phyloP scores from a whole-genome alignment of 37 sponge, comb jelly and placozoan species.

The Hexactinellida sp. region DNA sequence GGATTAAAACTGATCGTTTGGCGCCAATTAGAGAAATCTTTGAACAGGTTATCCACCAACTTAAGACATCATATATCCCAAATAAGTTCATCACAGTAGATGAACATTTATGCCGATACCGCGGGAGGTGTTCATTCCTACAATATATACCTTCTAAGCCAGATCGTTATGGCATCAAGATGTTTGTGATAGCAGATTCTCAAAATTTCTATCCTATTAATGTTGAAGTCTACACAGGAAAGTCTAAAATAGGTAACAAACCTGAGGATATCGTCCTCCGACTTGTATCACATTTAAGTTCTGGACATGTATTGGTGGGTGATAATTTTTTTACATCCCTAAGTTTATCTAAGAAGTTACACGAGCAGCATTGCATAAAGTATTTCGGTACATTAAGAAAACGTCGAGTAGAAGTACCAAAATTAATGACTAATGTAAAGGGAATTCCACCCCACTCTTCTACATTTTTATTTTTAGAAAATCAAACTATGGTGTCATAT shows the following conservation, averaged over 20 bases:
- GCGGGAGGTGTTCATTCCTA: not conserved
- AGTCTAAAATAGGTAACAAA: not conserved
- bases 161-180: not conserved
- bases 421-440: not conserved
- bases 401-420: not conserved
- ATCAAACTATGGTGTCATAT: not conserved
- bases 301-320: not conserved
- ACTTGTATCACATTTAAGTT: not conserved
- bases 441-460: not conserved
- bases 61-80: not conserved
- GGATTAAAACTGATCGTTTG: not conserved
- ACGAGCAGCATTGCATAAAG: not conserved
- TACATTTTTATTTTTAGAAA: not conserved
- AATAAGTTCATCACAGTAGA: not conserved
- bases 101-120: not conserved
- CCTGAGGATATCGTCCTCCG: not conserved
- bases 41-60: not conserved
- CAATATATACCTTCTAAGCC: not conserved
- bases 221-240: not conserved
- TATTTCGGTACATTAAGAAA: not conserved
- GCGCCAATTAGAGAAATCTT: not conserved
- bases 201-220: not conserved
- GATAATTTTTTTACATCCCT: not conserved
- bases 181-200: not conserved
- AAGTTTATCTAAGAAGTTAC: not conserved